Conservation (phyloP, 2,888 invertebrate genomes). For the Cosmopolites sordidus region DNA sequence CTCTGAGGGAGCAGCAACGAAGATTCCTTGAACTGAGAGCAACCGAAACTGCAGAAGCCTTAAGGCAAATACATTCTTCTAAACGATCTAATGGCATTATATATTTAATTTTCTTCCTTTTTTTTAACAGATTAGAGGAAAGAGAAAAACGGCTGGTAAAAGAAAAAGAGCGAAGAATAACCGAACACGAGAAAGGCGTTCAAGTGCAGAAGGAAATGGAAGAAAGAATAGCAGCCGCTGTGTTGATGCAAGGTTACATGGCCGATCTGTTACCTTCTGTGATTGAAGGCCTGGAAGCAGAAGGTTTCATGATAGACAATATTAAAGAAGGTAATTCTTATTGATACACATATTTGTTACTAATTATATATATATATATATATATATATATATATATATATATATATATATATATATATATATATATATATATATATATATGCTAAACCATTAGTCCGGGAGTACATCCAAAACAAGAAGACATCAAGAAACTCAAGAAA, state of each 20-base stretch:
- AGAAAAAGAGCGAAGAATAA: slow-evolving; percentile 71
- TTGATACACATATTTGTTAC: no score
- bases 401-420: no score
- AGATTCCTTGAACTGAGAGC: slow-evolving; percentile 68
- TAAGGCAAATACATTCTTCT: slow-evolving; percentile 23
- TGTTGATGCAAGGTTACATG: slow-evolving; percentile 81
- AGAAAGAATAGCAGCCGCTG: slow-evolving; percentile 70
- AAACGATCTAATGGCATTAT: background rate
- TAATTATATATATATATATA: no score
- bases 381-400: no score
- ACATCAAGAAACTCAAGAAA: no score
- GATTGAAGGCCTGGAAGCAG: slow-evolving; percentile 72
- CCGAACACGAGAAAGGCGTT: slow-evolving; percentile 62
- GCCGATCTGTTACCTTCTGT: slow-evolving; percentile 81
- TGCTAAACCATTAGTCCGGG: no score
- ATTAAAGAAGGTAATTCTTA: slow-evolving; percentile 58
- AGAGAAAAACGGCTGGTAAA: slow-evolving; percentile 65
- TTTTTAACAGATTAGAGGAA: slow-evolving; percentile 66
- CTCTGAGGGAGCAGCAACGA: slow-evolving; percentile 74
- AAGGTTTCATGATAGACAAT: slow-evolving; percentile 64
- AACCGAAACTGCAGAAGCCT: slow-evolving; percentile 71
- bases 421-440: no score
- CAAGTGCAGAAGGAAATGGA: slow-evolving; percentile 69
- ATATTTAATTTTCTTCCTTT: no score
- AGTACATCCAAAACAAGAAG: no score